Conservation (phyloP, 37 sponge, comb jelly and placozoan species). For the Cladorhizidae sp. region DNA sequence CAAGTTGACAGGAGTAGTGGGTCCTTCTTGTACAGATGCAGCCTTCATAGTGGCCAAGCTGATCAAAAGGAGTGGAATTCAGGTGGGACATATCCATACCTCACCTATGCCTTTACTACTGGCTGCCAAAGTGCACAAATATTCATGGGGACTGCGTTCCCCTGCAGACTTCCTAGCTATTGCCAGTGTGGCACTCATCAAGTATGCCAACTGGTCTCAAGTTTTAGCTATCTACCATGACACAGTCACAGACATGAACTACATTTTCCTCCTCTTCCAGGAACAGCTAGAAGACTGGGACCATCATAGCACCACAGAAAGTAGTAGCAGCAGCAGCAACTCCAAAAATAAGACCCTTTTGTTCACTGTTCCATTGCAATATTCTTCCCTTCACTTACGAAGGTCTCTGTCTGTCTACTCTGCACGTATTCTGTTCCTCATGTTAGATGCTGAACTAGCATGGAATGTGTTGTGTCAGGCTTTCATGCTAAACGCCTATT, state of each 20-base stretch:
- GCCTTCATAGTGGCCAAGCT: not conserved
- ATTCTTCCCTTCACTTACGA: not conserved
- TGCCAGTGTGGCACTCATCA: not conserved
- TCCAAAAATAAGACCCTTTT: not conserved
- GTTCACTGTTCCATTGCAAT: not conserved
- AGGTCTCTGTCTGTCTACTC: not conserved
- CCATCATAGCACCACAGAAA: no score
- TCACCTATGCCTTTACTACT: not conserved
- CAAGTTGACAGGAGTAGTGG: not conserved
- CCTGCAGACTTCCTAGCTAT: not conserved
- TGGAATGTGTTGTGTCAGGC: not conserved
- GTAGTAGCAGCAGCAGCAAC: not conserved
- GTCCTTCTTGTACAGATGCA: not conserved
- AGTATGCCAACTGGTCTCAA: conserved; percentile 1
- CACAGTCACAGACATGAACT: not conserved
- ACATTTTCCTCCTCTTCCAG: not conserved
- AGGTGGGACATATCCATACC: not conserved
- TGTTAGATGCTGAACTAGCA: not conserved
- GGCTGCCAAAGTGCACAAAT: not conserved
- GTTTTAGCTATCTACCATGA: not conserved
- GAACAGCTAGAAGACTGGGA: not conserved
- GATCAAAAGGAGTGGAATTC: not conserved
- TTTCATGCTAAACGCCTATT: not conserved
- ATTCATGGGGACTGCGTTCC: not conserved
- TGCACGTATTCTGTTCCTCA: not conserved